These are phyloP conservation scores for Pardalotus punctatus DNA, from an alignment of 2,113 vertebrate species.

Conservation along the genomic window DNA sequence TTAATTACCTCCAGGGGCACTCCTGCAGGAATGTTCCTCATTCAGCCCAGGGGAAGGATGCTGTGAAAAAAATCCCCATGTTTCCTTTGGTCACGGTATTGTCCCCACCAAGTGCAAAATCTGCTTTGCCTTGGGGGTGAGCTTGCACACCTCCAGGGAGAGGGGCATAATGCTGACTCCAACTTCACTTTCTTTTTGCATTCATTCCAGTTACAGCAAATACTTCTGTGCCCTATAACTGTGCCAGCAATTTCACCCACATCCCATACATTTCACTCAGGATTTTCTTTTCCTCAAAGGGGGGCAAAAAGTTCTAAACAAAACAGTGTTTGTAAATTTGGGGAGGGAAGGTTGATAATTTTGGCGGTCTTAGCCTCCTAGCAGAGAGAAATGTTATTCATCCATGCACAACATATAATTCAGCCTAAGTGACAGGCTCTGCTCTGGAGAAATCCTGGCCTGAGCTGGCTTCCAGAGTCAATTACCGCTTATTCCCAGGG, in stretches of 20 bases:
- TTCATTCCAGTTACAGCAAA: background rate
- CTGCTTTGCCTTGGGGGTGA: background rate
- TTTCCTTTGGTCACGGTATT: background rate
- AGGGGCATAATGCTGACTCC: background rate
- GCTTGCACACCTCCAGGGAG: background rate
- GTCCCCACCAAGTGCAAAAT: background rate
- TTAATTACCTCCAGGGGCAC: background rate
- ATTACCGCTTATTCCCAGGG: conserved; percentile 58
- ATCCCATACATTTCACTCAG: background rate
- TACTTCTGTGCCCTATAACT: background rate
- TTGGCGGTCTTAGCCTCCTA: conserved; percentile 39
- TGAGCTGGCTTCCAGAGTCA: conserved; percentile 62
- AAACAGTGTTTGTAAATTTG: conserved; percentile 35
- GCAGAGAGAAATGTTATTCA: conserved; percentile 62
- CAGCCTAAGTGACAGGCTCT: conserved; percentile 65
- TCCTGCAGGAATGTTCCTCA: background rate
- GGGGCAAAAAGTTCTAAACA: conserved; percentile 5
- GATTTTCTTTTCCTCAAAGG: background rate
- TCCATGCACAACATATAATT: conserved; percentile 61
- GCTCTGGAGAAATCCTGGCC: conserved; percentile 65
- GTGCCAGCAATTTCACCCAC: background rate
- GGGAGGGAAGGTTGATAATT: conserved; percentile 21
- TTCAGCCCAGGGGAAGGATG: background rate
- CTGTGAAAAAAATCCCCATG: background rate
- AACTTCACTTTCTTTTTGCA: background rate